A percentile compares a stretch with the other conserved stretches of the same genome.
Conservation (phyloP, 2,113 vertebrate genomes). For the Zootoca vivipara region DNA sequence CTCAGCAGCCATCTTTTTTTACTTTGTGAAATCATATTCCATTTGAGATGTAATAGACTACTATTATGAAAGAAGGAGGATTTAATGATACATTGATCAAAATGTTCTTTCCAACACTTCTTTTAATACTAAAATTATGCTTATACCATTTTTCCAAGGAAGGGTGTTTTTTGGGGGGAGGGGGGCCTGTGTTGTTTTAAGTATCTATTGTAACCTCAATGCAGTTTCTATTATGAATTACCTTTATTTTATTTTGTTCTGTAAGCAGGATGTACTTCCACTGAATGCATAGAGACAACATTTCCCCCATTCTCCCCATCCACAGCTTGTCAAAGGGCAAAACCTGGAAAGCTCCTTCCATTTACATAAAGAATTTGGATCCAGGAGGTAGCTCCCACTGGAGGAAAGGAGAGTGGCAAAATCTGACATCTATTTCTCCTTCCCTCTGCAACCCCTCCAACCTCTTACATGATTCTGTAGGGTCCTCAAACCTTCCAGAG, state of each 20-base stretch:
- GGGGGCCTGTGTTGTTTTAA: conserved; percentile 57
- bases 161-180: conserved; percentile 37
- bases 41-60: conserved; percentile 18
- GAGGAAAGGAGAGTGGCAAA: too few relatives aligned
- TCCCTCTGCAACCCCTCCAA: too few relatives aligned
- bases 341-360: too few relatives aligned
- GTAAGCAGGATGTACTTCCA: conserved; percentile 87
- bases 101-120: neutral
- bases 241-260: conserved; percentile 88
- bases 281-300: conserved; percentile 85
- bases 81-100: conserved; percentile 19
- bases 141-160: conserved; percentile 45
- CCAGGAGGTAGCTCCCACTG: too few relatives aligned
- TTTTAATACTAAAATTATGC: conserved; percentile 45
- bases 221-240: conserved; percentile 94
- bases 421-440: too few relatives aligned
- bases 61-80: neutral
- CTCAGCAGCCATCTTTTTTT: neutral
- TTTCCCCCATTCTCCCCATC: conserved; percentile 85
- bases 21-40: conserved; percentile 21
- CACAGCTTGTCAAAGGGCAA: conserved; percentile 82
- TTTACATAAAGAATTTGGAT: too few relatives aligned
- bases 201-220: conserved; percentile 77
- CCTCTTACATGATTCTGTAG: too few relatives aligned
- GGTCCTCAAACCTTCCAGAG: too few relatives aligned